Evolutionary conservation across 2,888 invertebrate species (phyloP), one percentile per base, ranked within the genome.

Genomic region (Philonicus albiceps): DNA sequence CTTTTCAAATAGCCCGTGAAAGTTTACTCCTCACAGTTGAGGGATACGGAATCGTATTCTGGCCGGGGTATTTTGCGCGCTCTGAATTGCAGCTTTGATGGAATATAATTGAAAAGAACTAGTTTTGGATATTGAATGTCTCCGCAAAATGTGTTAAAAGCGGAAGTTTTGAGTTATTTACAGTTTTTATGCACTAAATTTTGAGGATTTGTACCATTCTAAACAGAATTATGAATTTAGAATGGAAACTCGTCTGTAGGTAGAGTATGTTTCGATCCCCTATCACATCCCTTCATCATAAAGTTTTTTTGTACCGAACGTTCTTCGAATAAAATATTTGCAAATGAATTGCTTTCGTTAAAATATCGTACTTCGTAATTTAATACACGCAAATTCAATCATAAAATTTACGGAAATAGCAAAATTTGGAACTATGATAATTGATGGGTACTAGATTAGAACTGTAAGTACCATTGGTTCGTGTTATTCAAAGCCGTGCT

Each of bases 1-100:
- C 76, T 76, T 76, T 76, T 76, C 76, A 34, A 76, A 76, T 40
- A 76, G 76, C 64, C 64, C 64, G 22, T 64, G 11, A 64, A 64
- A 64, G 64, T 64, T 64, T 64, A 64, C 27, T 55, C 55, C 22
- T 27, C 11, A 22, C 55, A 22, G 19, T 22, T 55, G 22, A 11
- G 11, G 64, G 22, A 2, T 11, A n/a, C n/a, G 64, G 22, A 11
- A 27, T 22, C 64, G 64, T 8, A 22, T 64, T 2, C 27, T 27
- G 22, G 64, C 27, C 64, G 19, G 64, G 22, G 11, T 64, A 64
- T 64, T 64, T 64, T 64, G 27, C 27, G 27, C 22, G 27, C 27
- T 27, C 11, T 64, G 64, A 64, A 49, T 49, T n/a, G 49, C n/a
- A n/a, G 64, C 13, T 64, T 64, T 64, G 64, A 64, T 64, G 64